These are phyloP conservation scores for Ciconia nigra DNA, from an alignment of 2,797 vertebrate genomes.

Conservation along the genomic window DNA sequence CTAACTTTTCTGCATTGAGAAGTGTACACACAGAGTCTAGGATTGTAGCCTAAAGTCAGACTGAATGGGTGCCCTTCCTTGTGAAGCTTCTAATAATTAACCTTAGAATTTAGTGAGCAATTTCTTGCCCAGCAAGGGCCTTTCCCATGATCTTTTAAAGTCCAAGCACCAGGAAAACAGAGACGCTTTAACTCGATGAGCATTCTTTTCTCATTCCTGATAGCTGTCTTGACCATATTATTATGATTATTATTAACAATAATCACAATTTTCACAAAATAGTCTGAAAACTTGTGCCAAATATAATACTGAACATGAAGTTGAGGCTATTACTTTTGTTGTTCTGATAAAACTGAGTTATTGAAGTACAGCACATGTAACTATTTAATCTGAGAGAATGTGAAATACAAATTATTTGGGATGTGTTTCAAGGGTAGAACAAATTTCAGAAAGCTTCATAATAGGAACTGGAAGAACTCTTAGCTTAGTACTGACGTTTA, in stretches of 20 bases:
- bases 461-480: not conserved
- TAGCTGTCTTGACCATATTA: not conserved
- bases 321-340: not conserved
- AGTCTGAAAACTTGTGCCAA: not conserved
- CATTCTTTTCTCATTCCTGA: not conserved
- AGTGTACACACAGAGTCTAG: not conserved
- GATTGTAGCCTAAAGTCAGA: not conserved
- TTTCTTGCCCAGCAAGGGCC: not conserved
- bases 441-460: not conserved
- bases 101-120: not conserved
- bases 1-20: not conserved
- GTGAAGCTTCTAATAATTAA: not conserved
- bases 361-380: not conserved
- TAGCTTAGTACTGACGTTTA: not conserved
- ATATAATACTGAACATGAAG: not conserved
- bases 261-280: not conserved
- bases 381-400: not conserved
- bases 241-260: not conserved
- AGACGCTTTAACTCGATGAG: not conserved
- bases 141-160: not conserved
- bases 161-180: not conserved
- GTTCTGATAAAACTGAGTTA: not conserved
- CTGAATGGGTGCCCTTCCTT: not conserved
- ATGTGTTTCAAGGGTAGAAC: not conserved
- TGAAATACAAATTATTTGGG: constrained; percentile 22